These are phyloP conservation scores for Trematomus loennbergii DNA, from an alignment of 2,113 vertebrate genomes.

Conservation along the genomic window DNA sequence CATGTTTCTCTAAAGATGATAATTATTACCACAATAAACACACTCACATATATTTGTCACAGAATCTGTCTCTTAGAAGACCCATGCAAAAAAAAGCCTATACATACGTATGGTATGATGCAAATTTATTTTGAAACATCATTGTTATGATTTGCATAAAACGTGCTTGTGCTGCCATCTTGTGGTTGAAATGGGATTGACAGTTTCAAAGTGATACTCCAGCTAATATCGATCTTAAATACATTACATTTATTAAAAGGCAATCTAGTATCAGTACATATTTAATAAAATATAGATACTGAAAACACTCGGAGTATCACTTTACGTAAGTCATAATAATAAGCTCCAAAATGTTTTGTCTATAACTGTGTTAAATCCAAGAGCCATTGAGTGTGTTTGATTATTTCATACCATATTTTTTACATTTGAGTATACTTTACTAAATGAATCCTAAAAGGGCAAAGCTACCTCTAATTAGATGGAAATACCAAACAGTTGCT, in stretches of 20 bases:
- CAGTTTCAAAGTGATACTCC: constrained; percentile 33
- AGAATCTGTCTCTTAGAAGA: not conserved
- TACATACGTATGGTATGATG: not conserved
- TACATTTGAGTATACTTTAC: constrained; percentile 10
- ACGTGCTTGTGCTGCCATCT: constrained; percentile 59
- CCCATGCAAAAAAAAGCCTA: constrained; percentile 32
- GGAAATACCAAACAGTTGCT: not conserved
- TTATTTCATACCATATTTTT: constrained; percentile 14
- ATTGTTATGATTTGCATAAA: constrained; percentile 14
- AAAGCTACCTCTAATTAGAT: constrained; percentile 63
- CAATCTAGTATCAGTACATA: not conserved
- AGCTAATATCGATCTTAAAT: not conserved
- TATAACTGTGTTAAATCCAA: not conserved
- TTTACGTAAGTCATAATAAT: constrained; percentile 3
- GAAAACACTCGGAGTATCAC: constrained; percentile 8
- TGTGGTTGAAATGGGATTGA: constrained; percentile 38
- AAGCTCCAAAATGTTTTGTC: constrained; percentile 13
- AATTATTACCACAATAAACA: not conserved
- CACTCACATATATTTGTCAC: not conserved
- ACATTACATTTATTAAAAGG: not conserved
- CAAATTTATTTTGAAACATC: constrained; percentile 32
- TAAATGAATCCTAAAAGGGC: constrained; percentile 26
- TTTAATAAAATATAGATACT: not conserved
- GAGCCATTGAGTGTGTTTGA: constrained; percentile 1
- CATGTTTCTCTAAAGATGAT: constrained; percentile 35